A percentile compares a stretch with the other conserved stretches of the same genome.
Conservation (phyloP, 2,113 vertebrate genomes). For the Oreochromis aureus region DNA sequence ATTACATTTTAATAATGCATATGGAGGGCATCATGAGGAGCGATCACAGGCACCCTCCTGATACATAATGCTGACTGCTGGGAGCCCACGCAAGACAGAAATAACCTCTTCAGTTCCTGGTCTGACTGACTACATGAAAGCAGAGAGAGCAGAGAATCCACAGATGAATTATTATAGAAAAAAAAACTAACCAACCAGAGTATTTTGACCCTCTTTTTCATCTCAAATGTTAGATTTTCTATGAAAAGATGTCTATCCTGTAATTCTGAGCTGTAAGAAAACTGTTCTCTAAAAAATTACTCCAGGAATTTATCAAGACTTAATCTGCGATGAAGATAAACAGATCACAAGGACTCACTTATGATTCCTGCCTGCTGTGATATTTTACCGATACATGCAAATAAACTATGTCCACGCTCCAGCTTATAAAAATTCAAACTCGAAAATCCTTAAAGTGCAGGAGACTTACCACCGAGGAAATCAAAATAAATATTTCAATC, state of each 20-base stretch:
- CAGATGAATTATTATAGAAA: neutral
- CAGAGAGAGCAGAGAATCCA: conserved; percentile 3
- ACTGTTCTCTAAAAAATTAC: neutral
- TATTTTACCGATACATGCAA: neutral
- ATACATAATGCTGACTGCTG: conserved; percentile 50
- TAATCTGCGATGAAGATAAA: neutral
- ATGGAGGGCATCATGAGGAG: conserved; percentile 43
- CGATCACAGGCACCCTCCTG: conserved; percentile 38
- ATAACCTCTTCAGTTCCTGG: conserved; percentile 49
- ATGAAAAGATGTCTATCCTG: neutral
- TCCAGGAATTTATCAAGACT: neutral
- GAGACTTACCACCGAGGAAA: neutral
- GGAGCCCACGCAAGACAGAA: conserved; percentile 61
- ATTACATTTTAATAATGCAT: conserved; percentile 66
- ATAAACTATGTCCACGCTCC: neutral
- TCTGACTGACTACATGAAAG: conserved; percentile 38
- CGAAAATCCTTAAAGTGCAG: neutral
- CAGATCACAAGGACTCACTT: neutral
- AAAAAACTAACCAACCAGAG: neutral
- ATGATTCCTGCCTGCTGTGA: neutral
- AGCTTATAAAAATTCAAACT: conserved; percentile 5
- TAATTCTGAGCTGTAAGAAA: neutral
- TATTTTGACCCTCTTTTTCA: neutral
- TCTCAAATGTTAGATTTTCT: neutral
- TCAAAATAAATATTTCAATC: conserved; percentile 24